Percentiles rank a stretch among this genome's conserved stretches.
Evolutionary conservation across 2,888 invertebrate genomes (phyloP).

Genomic region (Eristalinus sepulchralis): DNA sequence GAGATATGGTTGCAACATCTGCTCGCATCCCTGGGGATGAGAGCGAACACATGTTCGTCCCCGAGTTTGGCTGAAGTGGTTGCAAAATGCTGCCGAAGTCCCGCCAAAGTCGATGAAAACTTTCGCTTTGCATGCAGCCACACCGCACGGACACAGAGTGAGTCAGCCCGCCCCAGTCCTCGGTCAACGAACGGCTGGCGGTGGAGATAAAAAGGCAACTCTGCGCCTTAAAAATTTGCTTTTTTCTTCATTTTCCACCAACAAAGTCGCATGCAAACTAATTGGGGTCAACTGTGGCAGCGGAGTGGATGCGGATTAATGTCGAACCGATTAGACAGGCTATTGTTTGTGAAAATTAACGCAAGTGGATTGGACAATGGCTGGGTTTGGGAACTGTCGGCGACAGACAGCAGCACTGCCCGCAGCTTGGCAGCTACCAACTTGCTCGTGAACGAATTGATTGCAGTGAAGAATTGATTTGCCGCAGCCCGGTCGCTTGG

Average conservation of each 20-base stretch:
- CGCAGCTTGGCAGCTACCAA: not conserved
- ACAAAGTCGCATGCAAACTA: not conserved
- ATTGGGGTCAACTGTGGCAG: conserved; percentile 18
- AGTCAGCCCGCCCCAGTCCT: conserved; percentile 38
- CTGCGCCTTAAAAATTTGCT: conserved; percentile 33
- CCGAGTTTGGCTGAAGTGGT: not conserved
- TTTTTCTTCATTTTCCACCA: not conserved
- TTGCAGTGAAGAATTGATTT: not conserved
- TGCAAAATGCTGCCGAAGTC: not conserved
- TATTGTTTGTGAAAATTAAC: conserved; percentile 9
- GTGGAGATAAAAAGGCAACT: conserved; percentile 41
- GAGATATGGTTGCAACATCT: not conserved
- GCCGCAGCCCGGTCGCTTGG: not conserved
- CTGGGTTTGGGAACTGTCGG: not conserved
- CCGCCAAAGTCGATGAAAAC: not conserved
- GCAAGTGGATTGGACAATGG: not conserved
- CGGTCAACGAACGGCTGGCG: conserved; percentile 46
- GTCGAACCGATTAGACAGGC: conserved; percentile 41
- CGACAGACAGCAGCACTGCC: not conserved
- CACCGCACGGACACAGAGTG: conserved; percentile 45
- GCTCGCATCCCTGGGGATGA: not conserved
- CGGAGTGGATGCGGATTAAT: conserved; percentile 32
- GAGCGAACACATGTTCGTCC: not conserved
- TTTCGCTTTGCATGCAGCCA: not conserved
- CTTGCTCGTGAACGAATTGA: not conserved